Base-by-base conservation (phyloP, 2,113 vertebrate species). In the Podiceps cristatus region DNA sequence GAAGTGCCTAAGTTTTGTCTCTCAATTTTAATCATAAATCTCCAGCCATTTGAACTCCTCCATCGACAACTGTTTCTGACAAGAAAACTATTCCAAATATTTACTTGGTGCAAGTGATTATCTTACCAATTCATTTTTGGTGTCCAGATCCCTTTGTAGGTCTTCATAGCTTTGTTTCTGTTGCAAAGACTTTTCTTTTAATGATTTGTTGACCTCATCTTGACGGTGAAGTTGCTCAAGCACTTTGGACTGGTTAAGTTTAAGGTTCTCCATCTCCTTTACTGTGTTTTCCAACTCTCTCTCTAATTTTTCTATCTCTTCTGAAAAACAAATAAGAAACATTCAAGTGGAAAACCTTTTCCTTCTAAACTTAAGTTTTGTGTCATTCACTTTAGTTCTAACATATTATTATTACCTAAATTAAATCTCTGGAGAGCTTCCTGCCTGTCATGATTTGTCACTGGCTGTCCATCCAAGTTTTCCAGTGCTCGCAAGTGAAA, bases 401-500 rank as follows among this genome's bases (percentile, higher is more conserved):
- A 66, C 20, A 16, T 27, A 44, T 88, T 15, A 78, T 27, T 24
- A 18, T 98, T 98, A 99, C 99, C 99, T 97, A 98, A 98, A 96
- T 99, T 97, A 97, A 99, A 99, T 90, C 99, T 98, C 40, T 98
- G 96, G 25, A 98, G 96, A 77, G 99, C 99, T 66, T 98, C 94
- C 53, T 98, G 98, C 95, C 99, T 98, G 90, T 99, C 98, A 19
- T 93, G 94, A 42, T 96, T 94, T 16, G 98, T 99, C 95, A 99
- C 97, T 91, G 97, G 96, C 77, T 97, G 98, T 25, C 98, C 98
- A 78, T 99, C 99, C 94, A 99, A 93, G 67, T 82, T 97, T 80
- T 99, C 98, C 90, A 99, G 83, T 1, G 98, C 98, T 86, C 99
- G 96, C 91, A 99, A 90, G 93, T 99, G 99, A 91, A 99, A 99